Evolutionary conservation across 2,797 vertebrate genomes (phyloP).

Genomic region (Tolypeutes matacus): DNA sequence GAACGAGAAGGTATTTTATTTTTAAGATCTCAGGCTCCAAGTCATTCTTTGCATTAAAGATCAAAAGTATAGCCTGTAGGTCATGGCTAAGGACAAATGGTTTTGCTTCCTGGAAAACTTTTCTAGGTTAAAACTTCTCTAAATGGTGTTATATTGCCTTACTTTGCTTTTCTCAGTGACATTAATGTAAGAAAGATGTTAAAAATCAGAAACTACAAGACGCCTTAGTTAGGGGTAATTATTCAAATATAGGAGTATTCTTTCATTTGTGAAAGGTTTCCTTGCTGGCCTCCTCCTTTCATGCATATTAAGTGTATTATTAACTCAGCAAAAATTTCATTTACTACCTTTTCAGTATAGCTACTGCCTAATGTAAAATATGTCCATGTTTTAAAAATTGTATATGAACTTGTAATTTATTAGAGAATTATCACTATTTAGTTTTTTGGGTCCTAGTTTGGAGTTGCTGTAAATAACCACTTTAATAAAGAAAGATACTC

Average conservation of each 20-base stretch:
- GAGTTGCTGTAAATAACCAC: neutral
- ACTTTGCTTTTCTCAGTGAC: slow-evolving; percentile 4
- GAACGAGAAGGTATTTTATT: neutral
- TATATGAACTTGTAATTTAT: neutral
- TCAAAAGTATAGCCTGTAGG: neutral
- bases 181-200: slow-evolving; percentile 28
- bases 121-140: neutral
- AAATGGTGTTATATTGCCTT: neutral
- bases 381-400: neutral
- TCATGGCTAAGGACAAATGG: neutral
- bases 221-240: slow-evolving; percentile 22
- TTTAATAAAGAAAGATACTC: neutral
- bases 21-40: neutral
- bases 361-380: neutral
- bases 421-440: neutral
- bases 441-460: neutral
- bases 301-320: neutral
- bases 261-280: slow-evolving; percentile 14
- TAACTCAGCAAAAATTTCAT: slow-evolving; percentile 32
- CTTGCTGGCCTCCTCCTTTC: neutral
- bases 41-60: neutral
- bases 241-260: slow-evolving; percentile 28
- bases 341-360: neutral
- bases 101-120: slow-evolving; percentile 33
- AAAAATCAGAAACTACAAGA: slow-evolving; percentile 15